phyloP scores from a whole-genome alignment of 2,888 invertebrate genomes.

The Machimus rusticus region DNA sequence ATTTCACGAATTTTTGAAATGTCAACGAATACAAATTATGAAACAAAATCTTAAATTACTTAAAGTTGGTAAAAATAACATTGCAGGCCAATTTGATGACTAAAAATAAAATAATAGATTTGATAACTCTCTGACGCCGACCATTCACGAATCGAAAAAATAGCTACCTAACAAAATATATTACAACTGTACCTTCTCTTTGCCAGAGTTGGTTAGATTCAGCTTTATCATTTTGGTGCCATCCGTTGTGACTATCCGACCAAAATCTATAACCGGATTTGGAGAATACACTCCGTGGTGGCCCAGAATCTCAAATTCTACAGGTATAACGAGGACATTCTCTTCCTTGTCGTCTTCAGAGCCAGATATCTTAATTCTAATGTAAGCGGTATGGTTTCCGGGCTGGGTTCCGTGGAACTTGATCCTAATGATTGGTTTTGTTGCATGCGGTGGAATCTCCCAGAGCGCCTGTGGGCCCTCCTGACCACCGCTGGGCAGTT shows the following conservation, averaged over 20 bases:
- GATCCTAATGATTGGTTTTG: constrained; percentile 87
- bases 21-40: too few species aligned
- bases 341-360: constrained; percentile 49
- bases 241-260: constrained; percentile 77
- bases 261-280: constrained; percentile 82
- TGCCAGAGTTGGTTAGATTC: constrained; percentile 55
- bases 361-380: constrained; percentile 66
- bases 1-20: too few species aligned
- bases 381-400: constrained; percentile 85
- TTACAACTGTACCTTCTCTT: constrained; percentile 40
- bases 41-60: too few species aligned
- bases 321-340: constrained; percentile 74
- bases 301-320: constrained; percentile 81
- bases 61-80: too few species aligned
- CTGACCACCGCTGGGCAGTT: constrained; percentile 78
- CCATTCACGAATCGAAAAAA: background rate
- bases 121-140: too few species aligned
- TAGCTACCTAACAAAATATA: background rate
- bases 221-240: constrained; percentile 67
- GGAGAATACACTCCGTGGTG: constrained; percentile 78
- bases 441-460: constrained; percentile 89
- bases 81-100: too few species aligned
- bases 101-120: too few species aligned
- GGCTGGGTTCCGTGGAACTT: constrained; percentile 78
- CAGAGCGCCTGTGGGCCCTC: constrained; percentile 85